These are phyloP conservation scores for Labeo calbasu DNA, from an alignment of 2,797 vertebrate genomes.

Conservation along the genomic window DNA sequence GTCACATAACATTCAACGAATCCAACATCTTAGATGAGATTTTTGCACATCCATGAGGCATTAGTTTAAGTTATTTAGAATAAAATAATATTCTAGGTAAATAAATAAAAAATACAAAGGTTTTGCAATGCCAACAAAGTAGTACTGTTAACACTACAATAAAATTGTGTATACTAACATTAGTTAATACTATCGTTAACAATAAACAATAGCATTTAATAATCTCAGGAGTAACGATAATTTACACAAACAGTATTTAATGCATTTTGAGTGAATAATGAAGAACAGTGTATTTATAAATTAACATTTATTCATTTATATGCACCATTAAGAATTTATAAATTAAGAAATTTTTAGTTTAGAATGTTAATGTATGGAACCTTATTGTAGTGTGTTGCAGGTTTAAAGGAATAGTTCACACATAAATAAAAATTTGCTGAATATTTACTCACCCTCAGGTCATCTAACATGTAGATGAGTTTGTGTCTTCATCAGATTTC, in stretches of 20 bases:
- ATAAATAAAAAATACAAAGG: not conserved
- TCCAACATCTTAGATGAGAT: not conserved
- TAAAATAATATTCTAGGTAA: not conserved
- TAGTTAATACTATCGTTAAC: not conserved
- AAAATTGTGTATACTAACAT: not conserved
- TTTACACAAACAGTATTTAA: not conserved
- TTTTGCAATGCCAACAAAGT: not conserved
- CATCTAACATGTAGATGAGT: not conserved
- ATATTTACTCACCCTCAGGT: not conserved
- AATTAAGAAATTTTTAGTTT: not conserved
- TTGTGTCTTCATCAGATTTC: not conserved
- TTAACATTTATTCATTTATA: too few species aligned
- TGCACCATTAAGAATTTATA: not conserved
- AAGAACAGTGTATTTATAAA: not conserved
- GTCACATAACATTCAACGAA: not conserved
- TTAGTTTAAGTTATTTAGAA: not conserved
- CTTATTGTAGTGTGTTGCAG: not conserved
- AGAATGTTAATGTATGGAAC: not conserved
- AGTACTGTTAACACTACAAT: not conserved
- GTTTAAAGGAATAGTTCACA: not conserved
- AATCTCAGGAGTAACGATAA: not conserved
- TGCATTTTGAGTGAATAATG: not conserved
- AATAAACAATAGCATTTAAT: not conserved
- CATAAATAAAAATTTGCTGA: not conserved
- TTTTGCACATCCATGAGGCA: not conserved